Evolutionary conservation across 2,888 invertebrate species (phyloP).

Genomic region (Torymus auratus): DNA sequence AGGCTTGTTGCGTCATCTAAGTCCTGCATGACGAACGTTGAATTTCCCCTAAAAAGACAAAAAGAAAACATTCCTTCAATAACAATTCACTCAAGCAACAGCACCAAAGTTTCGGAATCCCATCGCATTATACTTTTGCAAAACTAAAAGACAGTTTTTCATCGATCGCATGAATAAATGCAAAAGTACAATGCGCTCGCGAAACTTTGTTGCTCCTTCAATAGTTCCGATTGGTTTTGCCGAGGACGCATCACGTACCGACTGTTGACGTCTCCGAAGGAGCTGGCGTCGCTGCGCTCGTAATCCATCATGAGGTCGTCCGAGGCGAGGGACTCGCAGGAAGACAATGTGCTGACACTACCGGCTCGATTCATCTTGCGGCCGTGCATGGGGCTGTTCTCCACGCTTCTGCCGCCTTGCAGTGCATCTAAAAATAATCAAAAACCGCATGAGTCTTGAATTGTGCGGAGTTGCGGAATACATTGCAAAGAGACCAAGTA

Average conservation of each 20-base stretch:
- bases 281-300: slow-evolving; percentile 82
- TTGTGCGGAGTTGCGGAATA: too few species aligned
- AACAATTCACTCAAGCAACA: too few species aligned
- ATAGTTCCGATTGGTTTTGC: slow-evolving; percentile 52
- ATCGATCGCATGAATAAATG: too few species aligned
- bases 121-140: too few species aligned
- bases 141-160: too few species aligned
- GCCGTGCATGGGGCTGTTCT: slow-evolving; percentile 72
- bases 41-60: slow-evolving; percentile 66
- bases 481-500: slow-evolving; percentile 28
- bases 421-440: slow-evolving; percentile 63
- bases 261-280: slow-evolving; percentile 79
- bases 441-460: too few species aligned
- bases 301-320: slow-evolving; percentile 94
- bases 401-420: slow-evolving; percentile 66
- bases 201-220: neutral
- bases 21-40: slow-evolving; percentile 77
- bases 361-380: slow-evolving; percentile 81
- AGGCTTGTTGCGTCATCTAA: slow-evolving; percentile 78
- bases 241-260: slow-evolving; percentile 73
- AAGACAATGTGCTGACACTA: slow-evolving; percentile 89
- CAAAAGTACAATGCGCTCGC: too few species aligned
- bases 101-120: too few species aligned
- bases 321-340: slow-evolving; percentile 89
- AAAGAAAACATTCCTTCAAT: too few species aligned